These are phyloP conservation scores for Mongoloraphidia duomilia DNA, from an alignment of 2,888 invertebrate genomes.

Conservation along the genomic window DNA sequence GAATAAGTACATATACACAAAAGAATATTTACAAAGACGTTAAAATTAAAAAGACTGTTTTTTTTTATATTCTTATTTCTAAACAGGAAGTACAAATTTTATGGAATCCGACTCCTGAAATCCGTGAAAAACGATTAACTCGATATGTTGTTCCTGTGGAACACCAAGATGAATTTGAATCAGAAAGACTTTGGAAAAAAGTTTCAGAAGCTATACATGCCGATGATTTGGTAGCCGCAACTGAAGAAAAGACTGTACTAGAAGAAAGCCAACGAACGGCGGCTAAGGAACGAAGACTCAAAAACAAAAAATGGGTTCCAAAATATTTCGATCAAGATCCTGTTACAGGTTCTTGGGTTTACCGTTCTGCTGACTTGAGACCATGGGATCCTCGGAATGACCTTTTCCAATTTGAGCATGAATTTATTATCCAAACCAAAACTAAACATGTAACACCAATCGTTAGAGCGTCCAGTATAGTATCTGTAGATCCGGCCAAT, in stretches of 20 bases:
- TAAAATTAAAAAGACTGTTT: no score
- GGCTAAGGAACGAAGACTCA: conserved; percentile 52
- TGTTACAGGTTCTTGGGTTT: conserved; percentile 44
- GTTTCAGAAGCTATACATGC: conserved; percentile 72
- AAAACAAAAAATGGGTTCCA: conserved; percentile 56
- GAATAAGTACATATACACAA: no score
- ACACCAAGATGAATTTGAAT: conserved; percentile 66
- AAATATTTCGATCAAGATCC: conserved; percentile 54
- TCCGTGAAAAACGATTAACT: conserved; percentile 56
- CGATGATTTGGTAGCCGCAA: conserved; percentile 78
- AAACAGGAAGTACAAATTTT: conserved; percentile 47
- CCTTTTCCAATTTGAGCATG: conserved; percentile 70
- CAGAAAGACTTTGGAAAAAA: conserved; percentile 73
- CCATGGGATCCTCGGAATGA: conserved; percentile 86
- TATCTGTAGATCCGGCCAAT: conserved; percentile 44
- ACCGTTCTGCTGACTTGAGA: conserved; percentile 62
- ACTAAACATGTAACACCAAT: conserved; percentile 61
- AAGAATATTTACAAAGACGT: neutral
- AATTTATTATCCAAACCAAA: conserved; percentile 65
- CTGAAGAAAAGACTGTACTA: conserved; percentile 77
- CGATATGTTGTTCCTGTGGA: conserved; percentile 67
- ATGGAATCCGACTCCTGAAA: conserved; percentile 55
- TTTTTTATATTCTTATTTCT: conserved; percentile 6
- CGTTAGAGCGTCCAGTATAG: conserved; percentile 54
- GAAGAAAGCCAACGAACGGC: conserved; percentile 73